Evolutionary conservation across 2,797 vertebrate species (phyloP).

Genomic region (Gymnothorax javanicus): DNA sequence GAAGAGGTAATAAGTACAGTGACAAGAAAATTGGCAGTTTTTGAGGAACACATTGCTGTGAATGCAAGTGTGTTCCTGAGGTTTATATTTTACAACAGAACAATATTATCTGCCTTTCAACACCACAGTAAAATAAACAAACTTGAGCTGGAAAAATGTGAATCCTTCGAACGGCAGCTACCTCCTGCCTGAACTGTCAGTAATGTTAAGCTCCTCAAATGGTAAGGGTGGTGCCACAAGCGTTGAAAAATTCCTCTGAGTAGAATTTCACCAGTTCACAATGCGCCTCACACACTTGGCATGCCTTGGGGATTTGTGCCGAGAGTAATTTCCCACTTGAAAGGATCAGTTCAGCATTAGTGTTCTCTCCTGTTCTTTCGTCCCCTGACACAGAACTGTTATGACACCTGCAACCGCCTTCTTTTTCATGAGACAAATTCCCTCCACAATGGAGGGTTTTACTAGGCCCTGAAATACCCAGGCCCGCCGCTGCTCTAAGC

Average conservation of each 20-base stretch:
- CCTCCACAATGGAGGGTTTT: slow-evolving; percentile 14
- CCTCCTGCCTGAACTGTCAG: background rate
- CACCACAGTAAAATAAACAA: background rate
- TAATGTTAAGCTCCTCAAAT: background rate
- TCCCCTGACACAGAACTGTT: background rate
- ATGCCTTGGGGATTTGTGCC: slow-evolving; percentile 13
- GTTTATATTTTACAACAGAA: background rate
- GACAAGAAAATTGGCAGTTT: too few relatives aligned
- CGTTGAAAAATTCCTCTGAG: slow-evolving; percentile 7
- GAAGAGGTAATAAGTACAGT: too few relatives aligned
- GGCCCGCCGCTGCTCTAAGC: background rate
- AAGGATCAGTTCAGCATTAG: background rate
- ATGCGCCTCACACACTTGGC: background rate
- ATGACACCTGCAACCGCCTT: slow-evolving; percentile 5
- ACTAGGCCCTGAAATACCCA: background rate
- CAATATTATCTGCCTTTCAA: background rate
- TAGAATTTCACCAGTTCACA: slow-evolving; percentile 16
- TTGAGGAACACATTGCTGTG: too few relatives aligned
- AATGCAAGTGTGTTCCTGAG: background rate
- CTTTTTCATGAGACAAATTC: background rate
- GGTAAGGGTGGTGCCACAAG: background rate
- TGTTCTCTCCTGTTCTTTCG: background rate
- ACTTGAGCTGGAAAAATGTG: background rate
- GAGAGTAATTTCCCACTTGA: slow-evolving; percentile 13
- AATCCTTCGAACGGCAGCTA: background rate